These are phyloP conservation scores for Monochamus saltuarius DNA, from an alignment of 1,140 invertebrate genomes.

Conservation along the genomic window DNA sequence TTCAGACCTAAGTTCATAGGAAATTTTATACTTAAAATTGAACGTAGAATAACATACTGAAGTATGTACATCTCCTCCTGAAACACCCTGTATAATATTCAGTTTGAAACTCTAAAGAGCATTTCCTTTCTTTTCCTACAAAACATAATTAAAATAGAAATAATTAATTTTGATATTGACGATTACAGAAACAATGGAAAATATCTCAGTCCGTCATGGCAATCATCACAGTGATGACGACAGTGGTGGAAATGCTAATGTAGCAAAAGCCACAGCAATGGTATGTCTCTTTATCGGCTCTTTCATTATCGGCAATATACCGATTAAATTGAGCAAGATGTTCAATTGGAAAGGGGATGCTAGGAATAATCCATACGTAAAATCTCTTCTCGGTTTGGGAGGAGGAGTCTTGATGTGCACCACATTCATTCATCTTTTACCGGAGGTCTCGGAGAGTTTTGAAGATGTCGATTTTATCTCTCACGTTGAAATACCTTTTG, in stretches of 20 bases:
- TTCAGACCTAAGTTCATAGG: too few species aligned
- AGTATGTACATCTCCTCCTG: too few species aligned
- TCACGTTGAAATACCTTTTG: slow-evolving; percentile 63
- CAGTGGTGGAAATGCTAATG: slow-evolving; percentile 17
- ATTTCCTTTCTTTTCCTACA: too few species aligned
- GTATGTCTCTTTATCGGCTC: slow-evolving; percentile 67
- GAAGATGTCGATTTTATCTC: slow-evolving; percentile 58
- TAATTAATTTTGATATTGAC: too few species aligned
- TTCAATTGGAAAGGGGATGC: slow-evolving; percentile 58
- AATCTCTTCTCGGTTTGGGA: slow-evolving; percentile 79
- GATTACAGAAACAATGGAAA: too few species aligned
- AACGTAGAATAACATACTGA: too few species aligned
- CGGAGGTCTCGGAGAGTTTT: slow-evolving; percentile 78
- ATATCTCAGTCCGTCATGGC: too few species aligned
- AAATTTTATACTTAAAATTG: too few species aligned
- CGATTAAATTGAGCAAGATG: slow-evolving; percentile 65
- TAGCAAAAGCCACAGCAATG: slow-evolving; percentile 73
- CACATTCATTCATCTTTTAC: slow-evolving; percentile 86
- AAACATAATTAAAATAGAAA: too few species aligned
- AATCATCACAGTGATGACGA: too few species aligned
- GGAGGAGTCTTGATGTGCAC: slow-evolving; percentile 89
- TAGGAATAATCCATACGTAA: slow-evolving; percentile 55
- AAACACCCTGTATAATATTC: too few species aligned
- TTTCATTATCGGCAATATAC: slow-evolving; percentile 67
- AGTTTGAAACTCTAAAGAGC: too few species aligned